Percentiles rank a stretch among this genome's conserved stretches.
These are phyloP conservation scores for Drosophila cracens DNA, from an alignment of 2,888 invertebrate species.

Conservation along the genomic window DNA sequence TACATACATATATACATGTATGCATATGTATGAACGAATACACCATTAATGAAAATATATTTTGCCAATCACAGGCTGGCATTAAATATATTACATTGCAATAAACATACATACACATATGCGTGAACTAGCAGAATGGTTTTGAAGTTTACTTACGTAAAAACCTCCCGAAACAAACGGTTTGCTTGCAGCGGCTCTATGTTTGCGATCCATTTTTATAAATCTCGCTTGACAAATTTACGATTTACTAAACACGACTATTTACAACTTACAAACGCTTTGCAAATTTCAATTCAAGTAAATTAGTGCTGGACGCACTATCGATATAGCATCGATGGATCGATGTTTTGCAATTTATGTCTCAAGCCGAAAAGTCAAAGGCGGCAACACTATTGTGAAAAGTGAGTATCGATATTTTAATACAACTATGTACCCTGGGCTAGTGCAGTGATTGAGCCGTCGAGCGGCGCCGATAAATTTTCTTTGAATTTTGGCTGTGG, in stretches of 20 bases:
- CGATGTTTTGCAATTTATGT: background rate
- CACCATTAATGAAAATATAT: background rate
- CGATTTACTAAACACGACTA: background rate
- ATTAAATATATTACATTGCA: background rate
- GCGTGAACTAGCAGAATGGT: conserved; percentile 1
- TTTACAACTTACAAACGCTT: too few relatives aligned
- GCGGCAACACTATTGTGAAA: too few relatives aligned
- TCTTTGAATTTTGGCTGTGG: conserved; percentile 13
- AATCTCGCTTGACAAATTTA: background rate
- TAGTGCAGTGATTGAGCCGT: background rate
- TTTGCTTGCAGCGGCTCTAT: conserved; percentile 43
- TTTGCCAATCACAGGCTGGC: background rate
- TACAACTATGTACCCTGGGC: background rate
- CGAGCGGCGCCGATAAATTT: background rate
- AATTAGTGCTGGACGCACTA: background rate
- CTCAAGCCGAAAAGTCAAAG: background rate
- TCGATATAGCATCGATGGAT: background rate
- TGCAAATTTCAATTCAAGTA: background rate
- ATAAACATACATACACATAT: conserved; percentile 9
- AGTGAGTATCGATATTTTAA: background rate
- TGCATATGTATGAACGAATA: background rate
- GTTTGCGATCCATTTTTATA: conserved; percentile 63
- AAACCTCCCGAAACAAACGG: conserved; percentile 68
- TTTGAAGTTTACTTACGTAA: conserved; percentile 63
- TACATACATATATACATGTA: background rate